Evolutionary conservation across 2,888 invertebrate species (phyloP).

Genomic region (Physocephala rufipes): DNA sequence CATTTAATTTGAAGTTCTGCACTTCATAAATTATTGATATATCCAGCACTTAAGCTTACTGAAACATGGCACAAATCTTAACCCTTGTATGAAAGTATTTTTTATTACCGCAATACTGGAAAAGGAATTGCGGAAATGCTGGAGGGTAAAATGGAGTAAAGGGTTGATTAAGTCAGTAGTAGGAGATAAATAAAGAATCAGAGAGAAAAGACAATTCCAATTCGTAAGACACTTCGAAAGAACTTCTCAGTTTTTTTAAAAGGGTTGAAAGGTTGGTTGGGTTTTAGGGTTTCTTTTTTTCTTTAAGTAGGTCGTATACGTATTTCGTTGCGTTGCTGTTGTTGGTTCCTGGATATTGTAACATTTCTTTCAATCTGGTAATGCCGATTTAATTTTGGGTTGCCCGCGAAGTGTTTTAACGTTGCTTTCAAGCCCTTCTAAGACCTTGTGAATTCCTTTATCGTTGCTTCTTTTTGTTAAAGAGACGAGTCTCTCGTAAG

Average conservation of each 20-base stretch:
- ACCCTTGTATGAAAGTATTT: not conserved
- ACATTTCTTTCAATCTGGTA: not conserved
- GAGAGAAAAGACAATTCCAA: too few relatives aligned
- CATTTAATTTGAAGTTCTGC: not conserved
- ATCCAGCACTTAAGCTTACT: conserved; percentile 27
- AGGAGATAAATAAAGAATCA: too few relatives aligned
- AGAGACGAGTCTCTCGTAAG: too few relatives aligned
- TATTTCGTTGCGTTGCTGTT: conserved; percentile 14
- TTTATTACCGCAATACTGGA: not conserved
- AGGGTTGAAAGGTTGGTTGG: not conserved
- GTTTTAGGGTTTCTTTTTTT: too few relatives aligned
- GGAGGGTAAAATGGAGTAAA: too few relatives aligned
- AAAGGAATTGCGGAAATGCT: too few relatives aligned
- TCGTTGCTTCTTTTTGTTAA: too few relatives aligned
- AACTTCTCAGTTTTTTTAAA: too few relatives aligned
- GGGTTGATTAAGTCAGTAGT: too few relatives aligned
- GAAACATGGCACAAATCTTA: not conserved
- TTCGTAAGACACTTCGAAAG: too few relatives aligned
- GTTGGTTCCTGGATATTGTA: not conserved
- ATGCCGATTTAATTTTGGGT: conserved; percentile 21
- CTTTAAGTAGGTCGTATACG: conserved; percentile 23
- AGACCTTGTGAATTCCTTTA: conserved; percentile 36
- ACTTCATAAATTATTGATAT: conserved; percentile 22
- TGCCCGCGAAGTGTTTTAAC: conserved; percentile 12
- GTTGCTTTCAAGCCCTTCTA: conserved; percentile 44